Conservation (phyloP, 2,888 invertebrate species). For the Lamellibrachia columna region DNA sequence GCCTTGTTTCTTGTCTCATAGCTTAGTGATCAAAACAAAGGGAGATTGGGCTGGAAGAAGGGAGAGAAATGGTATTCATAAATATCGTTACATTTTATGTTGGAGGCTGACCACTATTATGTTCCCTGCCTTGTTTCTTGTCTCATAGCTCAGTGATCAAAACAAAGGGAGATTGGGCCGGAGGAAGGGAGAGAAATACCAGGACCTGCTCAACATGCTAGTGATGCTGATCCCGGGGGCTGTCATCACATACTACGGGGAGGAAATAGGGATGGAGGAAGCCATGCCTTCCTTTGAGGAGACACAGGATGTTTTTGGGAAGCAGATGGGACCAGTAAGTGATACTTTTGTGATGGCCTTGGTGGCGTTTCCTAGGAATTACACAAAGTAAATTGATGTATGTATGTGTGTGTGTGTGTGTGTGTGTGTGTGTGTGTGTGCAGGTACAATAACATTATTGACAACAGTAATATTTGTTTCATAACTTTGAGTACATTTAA, state of each 20-base stretch:
- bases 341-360: neutral
- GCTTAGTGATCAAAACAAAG: too few species aligned
- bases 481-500: neutral
- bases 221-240: slow-evolving; percentile 83
- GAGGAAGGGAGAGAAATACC: slow-evolving; percentile 74
- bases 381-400: neutral
- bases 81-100: neutral
- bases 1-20: too few species aligned
- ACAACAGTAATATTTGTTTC: neutral
- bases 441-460: neutral
- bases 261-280: slow-evolving; percentile 86
- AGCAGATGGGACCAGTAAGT: slow-evolving; percentile 25
- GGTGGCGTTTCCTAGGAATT: neutral
- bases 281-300: slow-evolving; percentile 3
- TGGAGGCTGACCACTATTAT: too few species aligned
- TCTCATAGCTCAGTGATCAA: slow-evolving; percentile 54
- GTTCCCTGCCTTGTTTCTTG: neutral
- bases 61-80: too few species aligned
- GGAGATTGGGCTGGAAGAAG: too few species aligned
- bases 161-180: slow-evolving; percentile 57
- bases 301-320: neutral
- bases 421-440: neutral
- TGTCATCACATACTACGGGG: slow-evolving; percentile 87
- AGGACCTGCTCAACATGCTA: slow-evolving; percentile 84
- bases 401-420: neutral